Evolutionary conservation across 2,113 vertebrate genomes (phyloP).

Genomic region (Cromileptes altivelis): DNA sequence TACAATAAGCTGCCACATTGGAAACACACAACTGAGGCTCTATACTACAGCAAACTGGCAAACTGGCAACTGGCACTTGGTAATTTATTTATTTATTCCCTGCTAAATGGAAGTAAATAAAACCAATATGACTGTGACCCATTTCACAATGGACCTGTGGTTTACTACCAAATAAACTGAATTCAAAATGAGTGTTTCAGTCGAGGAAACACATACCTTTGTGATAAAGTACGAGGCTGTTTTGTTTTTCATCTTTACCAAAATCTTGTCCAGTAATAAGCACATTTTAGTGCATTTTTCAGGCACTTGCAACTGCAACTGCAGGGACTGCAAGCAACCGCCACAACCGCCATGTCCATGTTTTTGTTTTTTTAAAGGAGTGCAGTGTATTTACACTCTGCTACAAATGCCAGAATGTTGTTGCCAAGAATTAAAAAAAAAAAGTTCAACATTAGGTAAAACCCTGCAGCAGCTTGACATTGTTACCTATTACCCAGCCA

Average conservation of each 20-base stretch:
- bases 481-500: no score
- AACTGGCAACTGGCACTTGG: background rate
- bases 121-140: slow-evolving; percentile 27
- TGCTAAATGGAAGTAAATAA: slow-evolving; percentile 31
- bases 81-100: slow-evolving; percentile 9
- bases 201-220: background rate
- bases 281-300: background rate
- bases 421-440: no score
- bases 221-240: background rate
- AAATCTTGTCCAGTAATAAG: no score
- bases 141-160: slow-evolving; percentile 27
- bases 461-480: no score
- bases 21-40: slow-evolving; percentile 27
- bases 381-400: no score
- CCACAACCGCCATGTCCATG: no score
- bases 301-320: background rate
- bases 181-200: background rate
- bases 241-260: background rate
- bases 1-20: slow-evolving; percentile 54
- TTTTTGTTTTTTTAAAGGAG: no score
- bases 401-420: no score
- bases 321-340: no score
- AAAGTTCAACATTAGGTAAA: no score
- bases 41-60: slow-evolving; percentile 20
- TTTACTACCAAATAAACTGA: slow-evolving; percentile 5